Conservation (phyloP, 2,797 vertebrate genomes). For the Sciurus carolinensis region DNA sequence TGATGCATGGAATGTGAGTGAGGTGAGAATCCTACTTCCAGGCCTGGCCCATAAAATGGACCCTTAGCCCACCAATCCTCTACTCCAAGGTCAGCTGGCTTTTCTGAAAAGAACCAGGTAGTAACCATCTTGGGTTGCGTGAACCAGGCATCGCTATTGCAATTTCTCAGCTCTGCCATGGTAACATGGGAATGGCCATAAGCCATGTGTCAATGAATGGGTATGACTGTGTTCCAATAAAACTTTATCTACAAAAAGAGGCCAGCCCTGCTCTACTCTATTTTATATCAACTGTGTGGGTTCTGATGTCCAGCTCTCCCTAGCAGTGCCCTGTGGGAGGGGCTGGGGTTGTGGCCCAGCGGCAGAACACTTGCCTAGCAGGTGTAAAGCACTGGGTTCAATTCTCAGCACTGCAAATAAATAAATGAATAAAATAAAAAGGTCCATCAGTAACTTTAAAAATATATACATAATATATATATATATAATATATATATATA, state of each 20-base stretch:
- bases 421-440: too few relatives aligned
- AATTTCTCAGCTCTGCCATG: accelerated
- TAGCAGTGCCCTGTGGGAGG: neutral
- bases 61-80: neutral
- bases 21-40: neutral
- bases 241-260: neutral
- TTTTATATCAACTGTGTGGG: neutral
- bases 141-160: neutral
- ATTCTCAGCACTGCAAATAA: too few relatives aligned
- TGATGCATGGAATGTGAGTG: neutral
- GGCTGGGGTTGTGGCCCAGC: too few relatives aligned
- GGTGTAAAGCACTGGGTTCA: too few relatives aligned
- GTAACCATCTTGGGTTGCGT: neutral
- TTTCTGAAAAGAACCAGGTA: neutral
- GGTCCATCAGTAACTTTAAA: too few relatives aligned
- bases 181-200: neutral
- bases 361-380: too few relatives aligned
- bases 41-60: neutral
- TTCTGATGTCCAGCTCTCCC: neutral
- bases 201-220: too few relatives aligned
- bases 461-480: too few relatives aligned
- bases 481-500: too few relatives aligned
- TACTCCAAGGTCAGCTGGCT: neutral
- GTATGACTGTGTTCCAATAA: neutral
- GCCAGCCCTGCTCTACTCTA: neutral